Base-by-base conservation (phyloP, 2,797 vertebrate species). In the Cichlasoma orientale region DNA sequence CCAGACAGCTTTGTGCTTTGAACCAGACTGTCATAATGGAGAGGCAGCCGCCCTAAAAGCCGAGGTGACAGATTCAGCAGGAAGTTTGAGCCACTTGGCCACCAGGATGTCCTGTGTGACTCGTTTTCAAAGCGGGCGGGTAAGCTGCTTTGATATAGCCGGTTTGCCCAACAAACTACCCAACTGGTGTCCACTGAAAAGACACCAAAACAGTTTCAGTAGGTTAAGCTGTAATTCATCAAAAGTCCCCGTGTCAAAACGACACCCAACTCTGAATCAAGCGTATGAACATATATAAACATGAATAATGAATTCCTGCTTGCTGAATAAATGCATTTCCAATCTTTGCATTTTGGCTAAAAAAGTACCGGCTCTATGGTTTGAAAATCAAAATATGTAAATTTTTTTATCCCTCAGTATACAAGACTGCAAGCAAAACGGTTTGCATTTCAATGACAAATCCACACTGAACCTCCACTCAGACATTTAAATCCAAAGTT, bases 381-480 rank as follows among this genome's bases (percentile, higher is more conserved):
- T 74, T 84, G 79, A 87, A 92, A 91, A 92, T 89, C 87, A 59
- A 86, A 90, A 92, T 90, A 92, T 94, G 92, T 89, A 83, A 91
- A 94, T 94, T 89, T 90, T 36, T 63, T 56, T 50, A 78, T 82
- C 78, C 79, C 83, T 80, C 61, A 56, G 83, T 85, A 85, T 84
- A 90, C 89, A 79, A 73, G 77, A 81, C 79, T 87, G 89, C 70
- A 76, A 82, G 86, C 47, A 78, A 90, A 92, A 80, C 2, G 72
- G 82, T 94, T 94, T 92, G 92, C 92, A 93, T 94, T 91, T 92
- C 90, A 94, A 93, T 93, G 90, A 90, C 80, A 92, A 92, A 93
- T 93, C 88, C 89, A 83, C 82, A 76, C 85, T 84, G 90, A 92
- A 92, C 87, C 82, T 86, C 89, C 86, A 90, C 90, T 94, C 88